Evolutionary conservation across 2,888 invertebrate genomes (phyloP).

Genomic region (Germaria angustata): DNA sequence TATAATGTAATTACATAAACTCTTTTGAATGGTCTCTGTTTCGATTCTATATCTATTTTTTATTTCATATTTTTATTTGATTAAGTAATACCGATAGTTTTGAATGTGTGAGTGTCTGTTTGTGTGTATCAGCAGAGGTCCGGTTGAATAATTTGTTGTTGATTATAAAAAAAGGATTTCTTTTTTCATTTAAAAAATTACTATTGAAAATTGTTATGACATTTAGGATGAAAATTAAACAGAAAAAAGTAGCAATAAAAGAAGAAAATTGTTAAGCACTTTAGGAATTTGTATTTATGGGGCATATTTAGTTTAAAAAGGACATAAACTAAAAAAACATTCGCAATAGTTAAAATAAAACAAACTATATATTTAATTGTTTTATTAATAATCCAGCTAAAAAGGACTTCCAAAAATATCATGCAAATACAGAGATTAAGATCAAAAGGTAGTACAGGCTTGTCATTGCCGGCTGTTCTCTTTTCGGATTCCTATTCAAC

Average conservation of each 20-base stretch:
- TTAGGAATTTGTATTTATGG: background rate
- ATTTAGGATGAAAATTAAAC: constrained; percentile 53
- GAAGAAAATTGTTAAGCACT: background rate
- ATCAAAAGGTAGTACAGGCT: no score
- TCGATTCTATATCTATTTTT: constrained; percentile 11
- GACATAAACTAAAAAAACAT: background rate
- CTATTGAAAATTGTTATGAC: constrained; percentile 50
- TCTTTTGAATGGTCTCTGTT: constrained; percentile 41
- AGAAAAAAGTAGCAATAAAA: background rate
- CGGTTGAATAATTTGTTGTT: background rate
- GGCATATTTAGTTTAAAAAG: background rate
- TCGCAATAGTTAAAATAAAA: background rate
- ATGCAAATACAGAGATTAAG: no score
- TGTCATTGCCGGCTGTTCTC: no score
- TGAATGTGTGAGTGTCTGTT: background rate
- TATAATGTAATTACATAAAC: constrained; percentile 62
- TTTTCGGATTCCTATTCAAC: no score
- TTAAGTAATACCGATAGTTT: background rate
- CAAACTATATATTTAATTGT: no score
- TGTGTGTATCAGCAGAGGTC: background rate
- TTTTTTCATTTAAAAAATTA: constrained; percentile 27
- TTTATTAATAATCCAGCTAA: no score
- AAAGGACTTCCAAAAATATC: no score
- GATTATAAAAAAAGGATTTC: background rate
- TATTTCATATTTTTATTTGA: background rate